Conservation (phyloP, 2,113 vertebrate species). For the Rhynchomys soricoides region DNA sequence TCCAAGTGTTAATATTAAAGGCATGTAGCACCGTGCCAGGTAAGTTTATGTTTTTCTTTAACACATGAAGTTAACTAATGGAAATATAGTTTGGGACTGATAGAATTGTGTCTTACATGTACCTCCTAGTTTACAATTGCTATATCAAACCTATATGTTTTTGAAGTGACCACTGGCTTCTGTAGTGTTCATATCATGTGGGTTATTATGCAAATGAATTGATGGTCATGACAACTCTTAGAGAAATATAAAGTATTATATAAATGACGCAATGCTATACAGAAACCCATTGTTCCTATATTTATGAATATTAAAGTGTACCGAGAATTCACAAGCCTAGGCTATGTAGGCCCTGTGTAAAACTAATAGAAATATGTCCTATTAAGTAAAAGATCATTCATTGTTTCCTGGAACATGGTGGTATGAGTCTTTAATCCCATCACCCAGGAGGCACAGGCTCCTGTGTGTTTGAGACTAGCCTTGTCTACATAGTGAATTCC, state of each 20-base stretch:
- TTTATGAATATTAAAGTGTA: slow-evolving; percentile 30
- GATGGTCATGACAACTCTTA: slow-evolving; percentile 10
- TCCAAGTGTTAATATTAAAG: not conserved
- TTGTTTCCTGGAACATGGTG: slow-evolving; percentile 28
- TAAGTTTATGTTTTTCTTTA: slow-evolving; percentile 30
- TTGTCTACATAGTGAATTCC: not conserved
- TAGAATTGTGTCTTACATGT: not conserved
- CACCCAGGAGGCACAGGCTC: not conserved
- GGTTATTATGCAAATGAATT: slow-evolving; percentile 24
- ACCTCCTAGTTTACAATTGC: not conserved
- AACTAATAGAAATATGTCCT: slow-evolving; percentile 5
- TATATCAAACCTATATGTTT: not conserved
- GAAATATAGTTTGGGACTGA: slow-evolving; percentile 18
- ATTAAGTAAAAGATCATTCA: slow-evolving; percentile 2
- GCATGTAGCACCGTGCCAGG: not conserved
- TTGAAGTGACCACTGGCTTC: slow-evolving; percentile 4
- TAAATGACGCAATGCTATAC: slow-evolving; percentile 22
- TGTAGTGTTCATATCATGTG: slow-evolving; percentile 8
- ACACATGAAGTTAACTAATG: slow-evolving; percentile 31
- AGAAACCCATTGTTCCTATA: not conserved
- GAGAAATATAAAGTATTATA: slow-evolving; percentile 21
- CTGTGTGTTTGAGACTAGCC: not conserved
- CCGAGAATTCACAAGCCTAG: not conserved
- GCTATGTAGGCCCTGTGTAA: not conserved
- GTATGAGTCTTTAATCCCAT: not conserved